Base-by-base conservation (phyloP, 2,113 vertebrate species). In the Elachura formosa region DNA sequence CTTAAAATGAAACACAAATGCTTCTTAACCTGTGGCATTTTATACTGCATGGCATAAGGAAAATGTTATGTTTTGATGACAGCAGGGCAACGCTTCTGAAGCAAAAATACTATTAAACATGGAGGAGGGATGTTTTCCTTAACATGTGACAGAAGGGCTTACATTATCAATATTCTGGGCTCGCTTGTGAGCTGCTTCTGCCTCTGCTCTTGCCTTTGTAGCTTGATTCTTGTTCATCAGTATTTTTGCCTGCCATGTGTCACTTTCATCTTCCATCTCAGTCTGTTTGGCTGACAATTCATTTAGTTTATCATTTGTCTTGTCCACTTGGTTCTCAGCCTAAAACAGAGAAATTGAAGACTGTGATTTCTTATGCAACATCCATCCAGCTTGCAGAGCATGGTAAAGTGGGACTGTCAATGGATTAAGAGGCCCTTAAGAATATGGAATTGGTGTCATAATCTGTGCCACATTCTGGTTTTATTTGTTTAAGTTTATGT, bases 201-300 rank as follows among this genome's bases (percentile, higher is more conserved):
- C 98, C 26, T 74, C 84, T 48, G 90, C 80, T 82, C 72, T 93
- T 48, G 97, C 98, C 5, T 92, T 93, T 66, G 56, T 38, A 2
- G 96, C 97, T 55, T 92, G 91, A 29, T 97, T 95, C 86, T 45
- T 89, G 71, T 97, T 99, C 93, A 93, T 96, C 49, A 97, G 94
- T 5, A 64, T 97, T 93, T 98, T 98, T 43, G 91, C 96, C 72
- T 94, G 97, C 91, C 99, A 54, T 49, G 58, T 87, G 56, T 97
- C 46, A 24, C 97, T 97, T 85, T 97, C 93, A 3, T 97, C 62
- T 63, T 96, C 86, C 49, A 98, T 64, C 41, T 83, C 77, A 49
- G 93, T 94, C n/a, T 94, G 84, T 17, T 72, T 95, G 87, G 89
- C 85, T 89, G 90, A 93, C 58, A 97, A 61, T 36, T 95, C 84